Base-by-base conservation (phyloP, 2,113 vertebrate species). In the Odontophorus gujanensis region DNA sequence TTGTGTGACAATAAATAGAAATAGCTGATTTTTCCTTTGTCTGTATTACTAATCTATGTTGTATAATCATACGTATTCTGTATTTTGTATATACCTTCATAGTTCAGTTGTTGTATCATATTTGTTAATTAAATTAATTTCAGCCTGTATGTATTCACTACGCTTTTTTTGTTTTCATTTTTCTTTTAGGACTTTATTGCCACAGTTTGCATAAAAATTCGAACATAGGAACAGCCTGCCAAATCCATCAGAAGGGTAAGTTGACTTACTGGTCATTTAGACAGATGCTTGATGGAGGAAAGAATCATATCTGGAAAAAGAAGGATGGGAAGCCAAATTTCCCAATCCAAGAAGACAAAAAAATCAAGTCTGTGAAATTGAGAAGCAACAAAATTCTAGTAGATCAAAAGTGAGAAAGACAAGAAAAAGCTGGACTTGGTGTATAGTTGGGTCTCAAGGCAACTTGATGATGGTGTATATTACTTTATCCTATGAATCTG, bases 11-110 rank as follows among this genome's bases (percentile, higher is more conserved):
- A 19, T 55, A 68, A 72, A 47, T 68, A 84, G 19, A 47, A 25
- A 81, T 3, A 43, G 25, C 13, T 84, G 22, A 26, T 63, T 90
- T 77, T 61, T 62, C 25, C 43, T 26, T 74, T 43, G 12, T 69
- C 38, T 62, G 18, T 42, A 75, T 63, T n/a, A 90, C 48, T 81
- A 77, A 87, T 53, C n/a, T 77, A 18, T 85, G 38, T 63, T 8
- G 28, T 43, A 53, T 20, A 28, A 63, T 22, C 34, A 38, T 9
- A 30, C 16, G 13, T 22, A 69, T 58, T 78, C 38, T 66, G 12
- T 18, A 80, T 53, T 73, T 91, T 89, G 40, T 36, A 67, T 17
- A 8, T 36, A 62, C 19, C 69, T 91, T 66, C 48, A 42, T 21
- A 73, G 20, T 40, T 68, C 28, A 61, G 28, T 17, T 91, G n/a